Base-by-base conservation (phyloP, 2,888 invertebrate species). In the Megamerina dolium region DNA sequence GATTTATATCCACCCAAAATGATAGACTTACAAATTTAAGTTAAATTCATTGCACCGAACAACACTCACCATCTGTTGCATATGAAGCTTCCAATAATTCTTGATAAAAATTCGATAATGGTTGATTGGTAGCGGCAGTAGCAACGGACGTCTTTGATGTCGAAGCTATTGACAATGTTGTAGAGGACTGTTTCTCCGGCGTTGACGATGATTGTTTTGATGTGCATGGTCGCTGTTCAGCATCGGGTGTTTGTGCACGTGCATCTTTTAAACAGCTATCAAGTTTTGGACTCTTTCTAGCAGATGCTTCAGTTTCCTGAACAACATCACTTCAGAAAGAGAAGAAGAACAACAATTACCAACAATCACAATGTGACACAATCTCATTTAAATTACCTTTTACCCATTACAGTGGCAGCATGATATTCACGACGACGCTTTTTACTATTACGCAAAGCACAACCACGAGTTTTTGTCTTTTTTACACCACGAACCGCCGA, bases 81-180 rank as follows among this genome's bases (percentile, higher is more conserved):
- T 71, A 72, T 4, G 72, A 70, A 18, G 72, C 70, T 40, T 69
- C 70, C 4, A 72, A 58, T n/a, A 72, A 48, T 23, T 72, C 72
- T 46, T 70, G 70, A 55, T 72, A 72, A 49, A 72, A 69, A 49
- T 58, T 61, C 12, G 71, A 68, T 13, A 55, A 66, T 23, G 57
- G 57, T 27, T 59, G 52, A 23, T 63, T 58, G 18, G n/a, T n/a
- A n/a, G n/a, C n/a, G n/a, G n/a, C n/a, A n/a, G n/a, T n/a, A n/a
- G n/a, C n/a, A 32, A 45, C 46, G 34, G 46, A 44, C 5, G 43
- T 49, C 8, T 50, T 41, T 12, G 53, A 47, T 17, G 53, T 48
- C 5, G 55, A 50, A 14, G 48, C 45, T 5, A 27, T n/a, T 16
- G 47, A 42, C 18, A 44, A 40, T 27, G 43, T 20, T 23, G 39